Percentiles rank a stretch among this genome's conserved stretches.
phyloP scores from a whole-genome alignment of 1,140 invertebrate species.

The Drosophila erecta region DNA sequence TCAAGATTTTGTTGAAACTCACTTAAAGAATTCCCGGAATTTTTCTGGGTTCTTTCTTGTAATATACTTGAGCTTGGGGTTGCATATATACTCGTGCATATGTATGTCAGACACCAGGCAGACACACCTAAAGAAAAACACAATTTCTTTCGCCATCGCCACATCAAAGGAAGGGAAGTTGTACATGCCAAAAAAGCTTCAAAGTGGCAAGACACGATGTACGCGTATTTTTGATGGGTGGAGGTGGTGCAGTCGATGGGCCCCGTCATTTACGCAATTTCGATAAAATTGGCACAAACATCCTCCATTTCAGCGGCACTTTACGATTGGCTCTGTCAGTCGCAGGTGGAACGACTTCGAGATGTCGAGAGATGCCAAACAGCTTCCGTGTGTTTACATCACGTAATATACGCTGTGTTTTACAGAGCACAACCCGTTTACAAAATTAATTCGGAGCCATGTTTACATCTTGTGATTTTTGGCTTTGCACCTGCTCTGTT shows the following conservation, averaged over 20 bases:
- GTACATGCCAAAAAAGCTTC: conserved; percentile 37
- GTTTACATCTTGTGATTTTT: conserved; percentile 1
- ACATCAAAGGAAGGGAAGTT: conserved; percentile 67
- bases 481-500: no score
- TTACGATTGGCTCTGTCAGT: conserved; percentile 35
- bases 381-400: conserved; percentile 34
- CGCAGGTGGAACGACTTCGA: conserved; percentile 7
- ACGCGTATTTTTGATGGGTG: not conserved
- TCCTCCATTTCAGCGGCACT: conserved; percentile 10
- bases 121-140: conserved; percentile 25
- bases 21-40: conserved; percentile 46
- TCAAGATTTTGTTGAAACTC: conserved; percentile 28
- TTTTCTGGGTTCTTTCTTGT: conserved; percentile 25
- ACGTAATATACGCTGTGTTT: conserved; percentile 16
- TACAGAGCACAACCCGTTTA: not conserved
- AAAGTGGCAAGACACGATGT: conserved; percentile 28
- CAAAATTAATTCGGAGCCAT: not conserved
- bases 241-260: conserved; percentile 7
- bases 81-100: not conserved
- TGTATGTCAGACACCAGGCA: conserved; percentile 6
- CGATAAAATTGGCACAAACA: conserved; percentile 63
- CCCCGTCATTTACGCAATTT: conserved; percentile 52
- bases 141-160: conserved; percentile 20
- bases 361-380: conserved; percentile 12
- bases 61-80: conserved; percentile 7